A percentile compares a stretch with the other conserved stretches of the same genome.
Conservation (phyloP, 1,140 invertebrate genomes). For the Aphidius ervi region DNA sequence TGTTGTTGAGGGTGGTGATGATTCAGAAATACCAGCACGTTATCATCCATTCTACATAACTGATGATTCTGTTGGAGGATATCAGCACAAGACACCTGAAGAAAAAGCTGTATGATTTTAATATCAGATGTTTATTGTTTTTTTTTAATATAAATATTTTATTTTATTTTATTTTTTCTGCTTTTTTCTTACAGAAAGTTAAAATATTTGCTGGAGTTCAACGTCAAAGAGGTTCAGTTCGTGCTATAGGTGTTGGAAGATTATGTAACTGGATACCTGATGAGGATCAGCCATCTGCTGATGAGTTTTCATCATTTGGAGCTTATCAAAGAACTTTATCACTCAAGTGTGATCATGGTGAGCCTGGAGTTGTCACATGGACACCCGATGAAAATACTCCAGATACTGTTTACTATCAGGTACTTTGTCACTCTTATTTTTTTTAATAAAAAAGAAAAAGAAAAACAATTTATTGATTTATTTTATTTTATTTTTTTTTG, state of each 20-base stretch:
- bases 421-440: conserved; percentile 39
- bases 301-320: conserved; percentile 80
- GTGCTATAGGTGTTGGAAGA: conserved; percentile 72
- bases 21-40: conserved; percentile 72
- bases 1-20: conserved; percentile 80
- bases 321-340: conserved; percentile 82
- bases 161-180: conserved; percentile 8
- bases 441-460: background rate
- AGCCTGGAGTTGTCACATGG: conserved; percentile 82
- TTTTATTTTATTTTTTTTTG: background rate
- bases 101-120: conserved; percentile 67
- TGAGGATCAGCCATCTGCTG: conserved; percentile 64
- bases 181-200: conserved; percentile 58
- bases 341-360: conserved; percentile 76
- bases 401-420: conserved; percentile 89
- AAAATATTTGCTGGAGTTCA: conserved; percentile 77
- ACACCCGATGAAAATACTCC: conserved; percentile 83
- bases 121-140: background rate
- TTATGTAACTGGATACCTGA: conserved; percentile 84
- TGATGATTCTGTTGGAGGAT: conserved; percentile 87
- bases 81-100: conserved; percentile 76
- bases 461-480: conserved; percentile 3
- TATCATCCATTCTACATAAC: conserved; percentile 96
- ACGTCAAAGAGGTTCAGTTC: conserved; percentile 62
- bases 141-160: conserved; percentile 1